Conservation (phyloP, 2,797 vertebrate genomes). For the Limosa lapponica region DNA sequence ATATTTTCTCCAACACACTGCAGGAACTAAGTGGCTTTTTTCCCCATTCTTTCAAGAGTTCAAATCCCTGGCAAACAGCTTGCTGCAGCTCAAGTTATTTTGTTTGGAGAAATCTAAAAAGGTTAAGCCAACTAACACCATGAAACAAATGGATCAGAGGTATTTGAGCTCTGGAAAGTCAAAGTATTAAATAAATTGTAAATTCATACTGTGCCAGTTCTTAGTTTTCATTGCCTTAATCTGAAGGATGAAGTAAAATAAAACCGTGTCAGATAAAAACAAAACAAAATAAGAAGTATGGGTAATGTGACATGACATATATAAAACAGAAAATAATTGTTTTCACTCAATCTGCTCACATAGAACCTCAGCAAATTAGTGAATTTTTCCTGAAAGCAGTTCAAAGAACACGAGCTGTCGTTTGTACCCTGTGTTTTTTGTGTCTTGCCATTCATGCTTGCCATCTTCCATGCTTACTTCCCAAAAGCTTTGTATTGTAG, state of each 20-base stretch:
- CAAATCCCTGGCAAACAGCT: constrained; percentile 29
- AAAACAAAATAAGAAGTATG: constrained; percentile 5
- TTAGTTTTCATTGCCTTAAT: constrained; percentile 51
- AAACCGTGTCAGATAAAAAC: constrained; percentile 14
- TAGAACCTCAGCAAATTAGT: neutral
- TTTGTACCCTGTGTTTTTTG: neutral
- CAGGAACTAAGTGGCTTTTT: neutral
- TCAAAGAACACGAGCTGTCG: neutral
- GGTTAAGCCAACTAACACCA: constrained; percentile 63
- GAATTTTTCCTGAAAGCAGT: neutral
- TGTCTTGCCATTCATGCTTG: neutral
- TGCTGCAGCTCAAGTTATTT: constrained; percentile 17
- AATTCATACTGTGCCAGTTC: neutral
- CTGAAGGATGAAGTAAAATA: constrained; percentile 53
- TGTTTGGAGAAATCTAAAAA: constrained; percentile 60
- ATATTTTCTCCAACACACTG: neutral
- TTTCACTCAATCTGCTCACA: neutral
- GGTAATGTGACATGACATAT: neutral
- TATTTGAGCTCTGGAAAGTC: constrained; percentile 49
- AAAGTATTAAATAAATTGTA: constrained; percentile 63
- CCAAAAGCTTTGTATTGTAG: neutral
- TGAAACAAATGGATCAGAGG: constrained; percentile 53
- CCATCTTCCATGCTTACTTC: neutral
- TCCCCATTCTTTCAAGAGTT: neutral
- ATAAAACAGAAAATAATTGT: constrained; percentile 18